Evolutionary conservation across 2,888 invertebrate species (phyloP).

Genomic region (Lissocephala sabroskyi): DNA sequence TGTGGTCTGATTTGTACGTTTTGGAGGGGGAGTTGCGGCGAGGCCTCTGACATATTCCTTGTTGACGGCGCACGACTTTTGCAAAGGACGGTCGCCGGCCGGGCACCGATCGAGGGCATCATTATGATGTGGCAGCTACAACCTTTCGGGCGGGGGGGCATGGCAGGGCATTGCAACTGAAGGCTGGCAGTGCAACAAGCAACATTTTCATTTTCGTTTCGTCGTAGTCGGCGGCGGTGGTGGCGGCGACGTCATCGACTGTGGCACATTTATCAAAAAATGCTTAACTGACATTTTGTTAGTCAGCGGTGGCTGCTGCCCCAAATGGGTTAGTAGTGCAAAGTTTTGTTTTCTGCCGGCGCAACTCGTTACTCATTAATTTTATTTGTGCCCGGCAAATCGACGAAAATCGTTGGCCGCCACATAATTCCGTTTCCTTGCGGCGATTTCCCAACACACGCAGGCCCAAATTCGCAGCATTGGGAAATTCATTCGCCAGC

Average conservation of each 20-base stretch:
- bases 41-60: constrained; percentile 63
- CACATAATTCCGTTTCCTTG: not conserved
- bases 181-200: not conserved
- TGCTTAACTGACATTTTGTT: constrained; percentile 54
- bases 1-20: constrained; percentile 14
- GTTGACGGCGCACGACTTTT: constrained; percentile 58
- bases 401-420: not conserved
- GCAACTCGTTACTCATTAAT: constrained; percentile 45
- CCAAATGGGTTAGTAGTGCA: constrained; percentile 12
- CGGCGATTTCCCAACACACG: constrained; percentile 46
- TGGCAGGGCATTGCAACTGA: not conserved
- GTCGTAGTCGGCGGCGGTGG: not conserved
- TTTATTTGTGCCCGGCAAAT: constrained; percentile 42
- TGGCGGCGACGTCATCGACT: constrained; percentile 32
- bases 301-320: constrained; percentile 34
- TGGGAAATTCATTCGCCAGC: too few species aligned
- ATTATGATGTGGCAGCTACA: constrained; percentile 48
- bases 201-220: constrained; percentile 46
- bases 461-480: too few species aligned
- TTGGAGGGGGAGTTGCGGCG: constrained; percentile 6
- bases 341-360: constrained; percentile 15
- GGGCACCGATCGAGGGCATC: constrained; percentile 56
- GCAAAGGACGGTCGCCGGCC: constrained; percentile 40
- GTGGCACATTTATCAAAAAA: constrained; percentile 61
- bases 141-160: constrained; percentile 53